phyloP scores from a whole-genome alignment of 2,113 vertebrate species.

The Macrotus californicus region DNA sequence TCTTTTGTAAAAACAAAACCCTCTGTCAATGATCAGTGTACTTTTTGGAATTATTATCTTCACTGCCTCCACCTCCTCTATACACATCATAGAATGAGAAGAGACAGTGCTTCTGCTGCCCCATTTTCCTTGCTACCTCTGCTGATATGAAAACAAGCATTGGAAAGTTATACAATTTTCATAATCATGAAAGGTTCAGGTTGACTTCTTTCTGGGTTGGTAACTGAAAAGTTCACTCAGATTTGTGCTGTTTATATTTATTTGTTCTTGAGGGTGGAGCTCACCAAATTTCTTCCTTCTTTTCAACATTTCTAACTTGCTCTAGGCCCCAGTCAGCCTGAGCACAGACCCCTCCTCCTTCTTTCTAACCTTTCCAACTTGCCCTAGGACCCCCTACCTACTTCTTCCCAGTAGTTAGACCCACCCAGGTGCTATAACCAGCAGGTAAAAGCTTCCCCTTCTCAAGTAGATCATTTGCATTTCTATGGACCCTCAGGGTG shows the following conservation, averaged over 20 bases:
- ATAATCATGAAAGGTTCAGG: neutral
- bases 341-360: neutral
- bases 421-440: neutral
- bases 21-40: neutral
- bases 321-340: no score
- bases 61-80: neutral
- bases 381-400: neutral
- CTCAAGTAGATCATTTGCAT: neutral
- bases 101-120: neutral
- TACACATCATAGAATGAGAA: neutral
- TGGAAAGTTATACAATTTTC: neutral
- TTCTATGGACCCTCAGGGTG: neutral
- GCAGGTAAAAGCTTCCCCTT: neutral
- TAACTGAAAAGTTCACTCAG: neutral
- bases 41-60: neutral
- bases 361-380: neutral
- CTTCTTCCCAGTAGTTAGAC: neutral
- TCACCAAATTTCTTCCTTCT: neutral
- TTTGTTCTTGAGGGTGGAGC: neutral
- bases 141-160: neutral
- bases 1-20: neutral
- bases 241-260: constrained; percentile 25
- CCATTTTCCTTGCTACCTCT: neutral
- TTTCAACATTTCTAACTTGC: neutral
- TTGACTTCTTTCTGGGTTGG: neutral